Percentiles rank a stretch among this genome's conserved stretches.
phyloP scores from a whole-genome alignment of 2,888 invertebrate genomes.

The Plusia festucae region DNA sequence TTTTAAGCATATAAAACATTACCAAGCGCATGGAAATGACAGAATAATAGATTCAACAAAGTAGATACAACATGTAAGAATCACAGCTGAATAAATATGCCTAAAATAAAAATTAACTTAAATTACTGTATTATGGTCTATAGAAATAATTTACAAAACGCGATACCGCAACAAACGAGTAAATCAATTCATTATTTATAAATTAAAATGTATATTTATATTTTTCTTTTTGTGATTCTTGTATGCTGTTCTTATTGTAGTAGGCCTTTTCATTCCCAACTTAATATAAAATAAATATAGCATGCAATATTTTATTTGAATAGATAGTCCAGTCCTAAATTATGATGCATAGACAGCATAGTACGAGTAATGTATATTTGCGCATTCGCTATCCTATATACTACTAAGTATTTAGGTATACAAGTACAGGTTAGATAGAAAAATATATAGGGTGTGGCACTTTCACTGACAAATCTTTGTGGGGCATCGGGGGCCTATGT shows the following conservation, averaged over 20 bases:
- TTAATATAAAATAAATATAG: slow-evolving; percentile 23
- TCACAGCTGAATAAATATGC: slow-evolving; percentile 19
- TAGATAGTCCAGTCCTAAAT: slow-evolving; percentile 12
- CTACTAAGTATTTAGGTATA: no score
- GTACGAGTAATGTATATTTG: slow-evolving; percentile 4
- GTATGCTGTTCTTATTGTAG: slow-evolving; percentile 15
- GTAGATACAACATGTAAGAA: slow-evolving; percentile 48
- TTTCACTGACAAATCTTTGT: no score
- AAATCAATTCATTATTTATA: no score
- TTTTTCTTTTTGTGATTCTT: slow-evolving; percentile 11
- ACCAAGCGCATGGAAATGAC: slow-evolving; percentile 44
- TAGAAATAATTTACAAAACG: no score
- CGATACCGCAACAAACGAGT: no score
- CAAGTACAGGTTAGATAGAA: no score
- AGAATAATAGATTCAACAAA: slow-evolving; percentile 19
- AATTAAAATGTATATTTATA: no score
- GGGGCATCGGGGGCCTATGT: no score
- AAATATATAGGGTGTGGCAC: no score
- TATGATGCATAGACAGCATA: slow-evolving; percentile 2
- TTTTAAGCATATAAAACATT: slow-evolving; percentile 16
- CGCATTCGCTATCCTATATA: slow-evolving; percentile 6
- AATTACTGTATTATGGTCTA: no score
- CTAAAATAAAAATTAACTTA: no score
- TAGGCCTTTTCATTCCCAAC: slow-evolving; percentile 14
- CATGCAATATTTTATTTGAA: slow-evolving; percentile 40